These are phyloP conservation scores for Apoda limacodes DNA, from an alignment of 2,888 invertebrate genomes.

Conservation along the genomic window DNA sequence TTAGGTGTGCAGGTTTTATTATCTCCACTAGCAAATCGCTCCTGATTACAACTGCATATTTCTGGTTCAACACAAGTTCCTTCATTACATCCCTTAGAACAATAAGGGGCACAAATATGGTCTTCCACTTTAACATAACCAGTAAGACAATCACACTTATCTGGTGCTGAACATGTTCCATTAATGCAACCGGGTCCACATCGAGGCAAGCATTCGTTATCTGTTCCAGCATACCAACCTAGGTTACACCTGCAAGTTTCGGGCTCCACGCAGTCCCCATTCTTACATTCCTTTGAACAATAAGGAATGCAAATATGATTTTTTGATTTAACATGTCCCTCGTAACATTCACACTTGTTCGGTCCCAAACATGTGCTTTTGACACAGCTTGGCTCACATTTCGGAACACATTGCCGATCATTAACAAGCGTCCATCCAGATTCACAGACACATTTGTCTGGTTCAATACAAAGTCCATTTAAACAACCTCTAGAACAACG, in stretches of 20 bases:
- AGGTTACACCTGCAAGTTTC: slow-evolving; percentile 24
- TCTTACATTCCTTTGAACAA: slow-evolving; percentile 25
- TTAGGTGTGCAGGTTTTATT: too few relatives aligned
- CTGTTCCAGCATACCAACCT: slow-evolving; percentile 14
- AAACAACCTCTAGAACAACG: slow-evolving; percentile 16
- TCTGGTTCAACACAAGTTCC: slow-evolving; percentile 24
- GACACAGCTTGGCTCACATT: slow-evolving; percentile 52
- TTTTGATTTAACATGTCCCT: slow-evolving; percentile 35
- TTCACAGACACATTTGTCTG: slow-evolving; percentile 17
- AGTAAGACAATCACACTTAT: slow-evolving; percentile 44
- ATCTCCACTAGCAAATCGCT: too few relatives aligned
- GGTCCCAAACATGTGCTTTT: slow-evolving; percentile 62
- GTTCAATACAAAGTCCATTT: slow-evolving; percentile 16
- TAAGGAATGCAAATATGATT: slow-evolving; percentile 25
- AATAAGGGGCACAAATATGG: slow-evolving; percentile 19
- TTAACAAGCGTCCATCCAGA: slow-evolving; percentile 6
- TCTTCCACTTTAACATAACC: slow-evolving; percentile 19
- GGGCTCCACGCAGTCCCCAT: slow-evolving; percentile 25
- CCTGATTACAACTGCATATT: slow-evolving; percentile 17
- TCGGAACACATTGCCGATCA: slow-evolving; percentile 23
- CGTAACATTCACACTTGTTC: slow-evolving; percentile 49
- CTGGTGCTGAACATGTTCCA: slow-evolving; percentile 51
- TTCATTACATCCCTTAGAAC: slow-evolving; percentile 21
- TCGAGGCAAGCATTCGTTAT: slow-evolving; percentile 36
- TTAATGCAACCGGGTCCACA: slow-evolving; percentile 47